Percentiles rank a stretch among this genome's conserved stretches.
Conservation (phyloP, 2,888 invertebrate species). For the Oconnorella tubifera region DNA sequence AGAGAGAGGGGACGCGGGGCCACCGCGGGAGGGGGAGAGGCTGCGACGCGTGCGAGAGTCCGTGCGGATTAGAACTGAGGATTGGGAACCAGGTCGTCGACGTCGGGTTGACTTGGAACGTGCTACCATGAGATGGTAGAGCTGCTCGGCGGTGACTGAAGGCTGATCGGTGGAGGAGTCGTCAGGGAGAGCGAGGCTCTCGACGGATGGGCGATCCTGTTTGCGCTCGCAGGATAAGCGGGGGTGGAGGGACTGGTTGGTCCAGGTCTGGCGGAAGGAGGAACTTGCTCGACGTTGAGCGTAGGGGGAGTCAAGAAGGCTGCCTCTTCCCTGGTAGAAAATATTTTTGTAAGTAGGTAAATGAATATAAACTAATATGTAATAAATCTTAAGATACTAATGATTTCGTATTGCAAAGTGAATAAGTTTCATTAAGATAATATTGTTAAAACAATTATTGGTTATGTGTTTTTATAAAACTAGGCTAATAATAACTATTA, state of each 20-base stretch:
- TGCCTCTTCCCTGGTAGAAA: constrained; percentile 56
- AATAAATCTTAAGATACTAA: too few relatives aligned
- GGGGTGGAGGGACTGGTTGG: neutral
- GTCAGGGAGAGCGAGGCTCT: neutral
- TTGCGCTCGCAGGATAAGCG: neutral
- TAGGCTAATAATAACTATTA: too few relatives aligned
- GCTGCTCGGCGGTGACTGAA: constrained; percentile 82
- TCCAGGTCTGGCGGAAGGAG: constrained; percentile 71
- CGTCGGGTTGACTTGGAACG: constrained; percentile 71
- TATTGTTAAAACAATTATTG: too few relatives aligned
- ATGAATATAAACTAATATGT: too few relatives aligned
- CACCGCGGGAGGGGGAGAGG: neutral
- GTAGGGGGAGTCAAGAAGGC: constrained; percentile 94
- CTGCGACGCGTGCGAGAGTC: neutral
- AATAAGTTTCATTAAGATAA: too few relatives aligned
- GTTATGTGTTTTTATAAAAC: too few relatives aligned
- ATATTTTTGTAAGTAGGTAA: too few relatives aligned
- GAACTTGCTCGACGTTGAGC: constrained; percentile 71
- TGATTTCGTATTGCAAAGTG: too few relatives aligned
- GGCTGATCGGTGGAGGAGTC: constrained; percentile 48
- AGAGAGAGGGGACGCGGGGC: neutral
- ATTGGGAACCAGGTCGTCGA: constrained; percentile 94
- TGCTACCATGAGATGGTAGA: constrained; percentile 60
- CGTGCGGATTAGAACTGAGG: constrained; percentile 83
- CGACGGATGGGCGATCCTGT: neutral